Conservation (phyloP, 1,140 invertebrate species). For the Drosophila oshimai region DNA sequence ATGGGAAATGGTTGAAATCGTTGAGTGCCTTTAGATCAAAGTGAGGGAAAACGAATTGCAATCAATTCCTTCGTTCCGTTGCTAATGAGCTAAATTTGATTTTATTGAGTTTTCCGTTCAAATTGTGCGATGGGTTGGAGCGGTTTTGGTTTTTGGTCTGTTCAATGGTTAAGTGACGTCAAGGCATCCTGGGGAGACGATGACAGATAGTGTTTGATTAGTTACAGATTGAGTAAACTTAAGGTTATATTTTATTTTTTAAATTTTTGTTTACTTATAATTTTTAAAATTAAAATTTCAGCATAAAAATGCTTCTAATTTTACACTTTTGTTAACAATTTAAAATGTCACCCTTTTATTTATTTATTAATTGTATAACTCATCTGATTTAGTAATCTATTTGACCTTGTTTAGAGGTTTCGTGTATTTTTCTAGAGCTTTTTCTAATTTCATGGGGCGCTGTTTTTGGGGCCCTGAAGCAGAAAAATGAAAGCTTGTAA, state of each 20-base stretch:
- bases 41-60: conserved; percentile 64
- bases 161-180: conserved; percentile 5
- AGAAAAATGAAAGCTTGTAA: conserved; percentile 55
- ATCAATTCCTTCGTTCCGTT: conserved; percentile 63
- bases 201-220: neutral
- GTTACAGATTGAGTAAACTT: neutral
- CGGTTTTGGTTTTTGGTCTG: neutral
- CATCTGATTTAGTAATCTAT: conserved; percentile 29
- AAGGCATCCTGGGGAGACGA: conserved; percentile 13
- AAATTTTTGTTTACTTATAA: neutral
- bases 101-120: conserved; percentile 61
- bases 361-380: neutral
- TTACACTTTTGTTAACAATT: neutral
- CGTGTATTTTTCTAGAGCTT: neutral
- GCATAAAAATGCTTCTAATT: neutral
- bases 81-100: conserved; percentile 79
- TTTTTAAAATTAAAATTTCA: neutral
- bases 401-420: conserved; percentile 59
- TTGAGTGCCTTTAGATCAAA: conserved; percentile 76
- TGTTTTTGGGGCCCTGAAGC: conserved; percentile 15
- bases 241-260: neutral
- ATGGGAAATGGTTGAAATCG: conserved; percentile 15
- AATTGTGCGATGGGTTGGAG: conserved; percentile 4
- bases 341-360: neutral
- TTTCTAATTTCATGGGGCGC: conserved; percentile 34